Percentiles rank a stretch among this genome's conserved stretches.
These are phyloP conservation scores for Drosophila yakuba DNA, from an alignment of 1,140 invertebrate species.

Conservation along the genomic window DNA sequence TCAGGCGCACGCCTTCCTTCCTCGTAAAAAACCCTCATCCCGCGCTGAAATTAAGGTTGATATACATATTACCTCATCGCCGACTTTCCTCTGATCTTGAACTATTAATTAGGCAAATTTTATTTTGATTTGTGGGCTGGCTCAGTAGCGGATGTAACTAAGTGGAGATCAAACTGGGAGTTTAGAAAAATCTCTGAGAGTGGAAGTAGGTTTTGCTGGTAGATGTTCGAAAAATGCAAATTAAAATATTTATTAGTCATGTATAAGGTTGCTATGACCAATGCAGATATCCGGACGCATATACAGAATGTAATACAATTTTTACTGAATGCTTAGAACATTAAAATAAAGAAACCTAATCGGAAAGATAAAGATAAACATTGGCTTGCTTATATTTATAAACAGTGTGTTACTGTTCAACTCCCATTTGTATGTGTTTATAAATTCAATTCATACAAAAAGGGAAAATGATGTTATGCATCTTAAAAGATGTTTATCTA, in stretches of 20 bases:
- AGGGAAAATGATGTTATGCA: background rate
- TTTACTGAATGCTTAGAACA: no score
- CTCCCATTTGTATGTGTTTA: background rate
- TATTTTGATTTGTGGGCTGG: conserved; percentile 49
- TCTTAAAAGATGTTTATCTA: background rate
- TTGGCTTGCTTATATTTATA: background rate
- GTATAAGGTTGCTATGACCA: no score
- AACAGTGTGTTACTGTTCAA: background rate
- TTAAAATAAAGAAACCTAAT: no score
- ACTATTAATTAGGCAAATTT: conserved; percentile 68
- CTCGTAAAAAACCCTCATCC: conserved; percentile 15
- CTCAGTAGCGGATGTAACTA: conserved; percentile 55
- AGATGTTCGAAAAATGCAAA: background rate
- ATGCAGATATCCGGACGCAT: no score
- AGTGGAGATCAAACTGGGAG: conserved; percentile 7
- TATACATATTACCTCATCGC: conserved; percentile 46
- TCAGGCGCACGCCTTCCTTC: conserved; percentile 72
- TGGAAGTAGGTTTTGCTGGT: conserved; percentile 20
- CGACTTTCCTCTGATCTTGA: conserved; percentile 41
- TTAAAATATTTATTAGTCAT: background rate
- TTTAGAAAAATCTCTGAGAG: conserved; percentile 12
- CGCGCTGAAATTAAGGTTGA: conserved; percentile 11
- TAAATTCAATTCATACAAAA: background rate
- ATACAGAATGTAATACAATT: no score
- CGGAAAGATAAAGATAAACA: background rate